Evolutionary conservation across 1,140 invertebrate genomes (phyloP), one percentile per base, ranked within the genome.

Genomic region (Frieseomelitta varia): DNA sequence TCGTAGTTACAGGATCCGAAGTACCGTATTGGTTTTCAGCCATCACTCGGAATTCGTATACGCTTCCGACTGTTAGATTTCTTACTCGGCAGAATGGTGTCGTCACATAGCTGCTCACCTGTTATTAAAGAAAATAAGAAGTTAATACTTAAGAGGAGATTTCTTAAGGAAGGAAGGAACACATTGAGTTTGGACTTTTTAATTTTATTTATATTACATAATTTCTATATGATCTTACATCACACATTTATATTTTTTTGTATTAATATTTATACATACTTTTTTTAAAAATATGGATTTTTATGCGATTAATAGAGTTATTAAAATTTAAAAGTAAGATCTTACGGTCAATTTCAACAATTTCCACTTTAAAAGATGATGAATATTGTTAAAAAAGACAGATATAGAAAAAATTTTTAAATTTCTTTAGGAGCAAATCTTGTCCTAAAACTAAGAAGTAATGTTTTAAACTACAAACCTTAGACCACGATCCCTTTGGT

Each of bases 31-130:
- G 97, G 95, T 99, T 99, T 94, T 99, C 99, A 78, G 99, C 99
- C 96, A 98, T 97, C 3, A 99, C 99, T 83, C 99, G 96, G 96
- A 99, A 99, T 88, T 99, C 99, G 93, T 99, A 99, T 56, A 98
- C 97, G 86, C 96, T 96, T 61, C 98, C 98, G 34, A 99, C 97
- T 3, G 96, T 97, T 51, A 99, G 95, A 93, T 99, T 99, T 72
- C 98, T 97, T 27, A 99, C 97, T 72, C 98, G 96, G 71, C 97
- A 96, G 94, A 98, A 97, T 91, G 98, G 97, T 77, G 98, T 97
- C 14, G 98, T 97, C 51, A 99, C 97, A 92, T 99, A 99, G 82
- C 98, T 98, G 93, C 98, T 98, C 12, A 98, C 97, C 95, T 95
- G 84, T 55, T 88, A 4, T 30, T 1, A 6, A n/a, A n/a, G 2